Evolutionary conservation across 1,140 invertebrate genomes (phyloP).

Genomic region (Anastrepha ludens): DNA sequence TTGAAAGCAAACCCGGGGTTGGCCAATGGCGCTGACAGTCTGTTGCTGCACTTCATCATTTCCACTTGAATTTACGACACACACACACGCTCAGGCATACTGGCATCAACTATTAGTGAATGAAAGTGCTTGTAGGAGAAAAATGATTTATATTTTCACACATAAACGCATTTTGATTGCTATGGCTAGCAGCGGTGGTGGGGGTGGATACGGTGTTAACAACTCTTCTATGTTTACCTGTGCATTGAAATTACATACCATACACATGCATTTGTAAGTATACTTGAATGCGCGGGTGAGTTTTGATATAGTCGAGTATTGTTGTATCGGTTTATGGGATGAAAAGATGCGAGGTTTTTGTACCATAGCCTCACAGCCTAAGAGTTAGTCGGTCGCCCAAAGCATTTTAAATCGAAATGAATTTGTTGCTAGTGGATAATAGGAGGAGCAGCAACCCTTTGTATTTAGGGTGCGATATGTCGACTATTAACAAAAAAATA

Average conservation of each 20-base stretch:
- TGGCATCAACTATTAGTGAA: neutral
- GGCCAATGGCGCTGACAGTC: slow-evolving; percentile 6
- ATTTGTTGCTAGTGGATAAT: too few species aligned
- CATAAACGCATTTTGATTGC: slow-evolving; percentile 34
- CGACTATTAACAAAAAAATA: too few species aligned
- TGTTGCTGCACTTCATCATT: slow-evolving; percentile 35
- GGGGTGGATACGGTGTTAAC: neutral
- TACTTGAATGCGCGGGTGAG: too few species aligned
- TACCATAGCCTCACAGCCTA: too few species aligned
- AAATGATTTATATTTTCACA: slow-evolving; percentile 40
- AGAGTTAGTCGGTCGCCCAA: too few species aligned
- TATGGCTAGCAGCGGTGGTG: neutral
- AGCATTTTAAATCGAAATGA: too few species aligned
- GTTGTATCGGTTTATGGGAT: too few species aligned
- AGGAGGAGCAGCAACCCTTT: too few species aligned
- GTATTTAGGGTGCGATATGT: too few species aligned
- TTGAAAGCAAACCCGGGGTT: neutral
- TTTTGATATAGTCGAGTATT: too few species aligned
- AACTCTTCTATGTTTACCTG: neutral
- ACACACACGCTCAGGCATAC: neutral
- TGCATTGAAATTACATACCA: neutral
- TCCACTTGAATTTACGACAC: slow-evolving; percentile 31
- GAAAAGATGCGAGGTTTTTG: too few species aligned
- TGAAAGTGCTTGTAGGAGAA: neutral
- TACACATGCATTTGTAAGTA: too few species aligned